Percentiles rank a stretch among this genome's conserved stretches.
phyloP scores from a whole-genome alignment of 2,797 vertebrate genomes.

The Mormyrops boulengeri region DNA sequence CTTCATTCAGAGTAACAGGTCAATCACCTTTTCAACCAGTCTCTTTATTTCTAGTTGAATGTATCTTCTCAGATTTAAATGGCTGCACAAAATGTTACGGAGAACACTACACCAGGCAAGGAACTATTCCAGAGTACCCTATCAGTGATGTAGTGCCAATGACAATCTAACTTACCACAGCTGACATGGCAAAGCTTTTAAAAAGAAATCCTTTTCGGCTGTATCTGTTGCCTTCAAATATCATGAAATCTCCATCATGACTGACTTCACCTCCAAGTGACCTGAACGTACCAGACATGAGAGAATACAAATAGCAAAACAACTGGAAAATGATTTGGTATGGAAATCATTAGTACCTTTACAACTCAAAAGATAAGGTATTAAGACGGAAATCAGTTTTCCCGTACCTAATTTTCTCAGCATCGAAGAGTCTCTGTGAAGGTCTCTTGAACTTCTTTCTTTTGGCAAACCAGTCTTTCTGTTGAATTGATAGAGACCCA shows the following conservation, averaged over 20 bases:
- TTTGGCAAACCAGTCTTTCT: constrained; percentile 96
- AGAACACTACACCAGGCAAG: background rate
- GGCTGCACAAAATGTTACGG: background rate
- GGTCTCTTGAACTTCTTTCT: constrained; percentile 90
- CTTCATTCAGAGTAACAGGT: background rate
- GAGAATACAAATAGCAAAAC: constrained; percentile 12
- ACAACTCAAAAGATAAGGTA: background rate
- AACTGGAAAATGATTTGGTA: background rate
- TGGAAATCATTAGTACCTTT: background rate
- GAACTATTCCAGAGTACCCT: background rate
- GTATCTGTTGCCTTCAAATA: constrained; percentile 93
- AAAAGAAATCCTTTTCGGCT: constrained; percentile 93
- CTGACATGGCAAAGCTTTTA: constrained; percentile 96
- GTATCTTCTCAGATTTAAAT: background rate
- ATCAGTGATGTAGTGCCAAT: background rate
- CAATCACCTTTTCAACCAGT: background rate
- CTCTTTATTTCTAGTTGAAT: background rate
- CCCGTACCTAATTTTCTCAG: constrained; percentile 83
- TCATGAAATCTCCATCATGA: constrained; percentile 91
- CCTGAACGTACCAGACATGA: constrained; percentile 48
- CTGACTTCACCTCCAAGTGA: constrained; percentile 87
- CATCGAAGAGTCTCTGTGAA: constrained; percentile 83
- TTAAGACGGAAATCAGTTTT: background rate
- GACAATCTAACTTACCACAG: constrained; percentile 70
- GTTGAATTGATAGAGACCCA: background rate